Percentiles rank a stretch among this genome's conserved stretches.
These are phyloP conservation scores for Bergia puertoricense DNA, from an alignment of 92 coral and sea anemone species.

Conservation along the genomic window DNA sequence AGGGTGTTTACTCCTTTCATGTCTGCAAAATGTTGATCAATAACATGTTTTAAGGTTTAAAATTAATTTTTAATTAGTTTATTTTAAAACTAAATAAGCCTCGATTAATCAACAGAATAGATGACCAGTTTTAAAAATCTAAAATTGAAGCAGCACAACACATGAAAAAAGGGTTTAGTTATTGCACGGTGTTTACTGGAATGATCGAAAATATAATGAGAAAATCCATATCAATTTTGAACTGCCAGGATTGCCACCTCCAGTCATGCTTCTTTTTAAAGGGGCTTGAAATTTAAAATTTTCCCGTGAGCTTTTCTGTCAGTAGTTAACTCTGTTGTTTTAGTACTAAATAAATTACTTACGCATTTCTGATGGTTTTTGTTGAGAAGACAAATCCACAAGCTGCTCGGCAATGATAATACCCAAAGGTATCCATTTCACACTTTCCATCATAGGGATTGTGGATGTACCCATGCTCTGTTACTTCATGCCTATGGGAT, in stretches of 20 bases:
- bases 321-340: slow-evolving; percentile 28
- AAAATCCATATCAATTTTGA: slow-evolving; percentile 1
- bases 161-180: slow-evolving; percentile 2
- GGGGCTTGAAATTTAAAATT: slow-evolving; percentile 7
- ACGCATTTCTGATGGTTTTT: slow-evolving; percentile 50
- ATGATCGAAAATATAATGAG: background rate
- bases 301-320: background rate
- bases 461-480: slow-evolving; percentile 37
- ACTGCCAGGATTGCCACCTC: slow-evolving; percentile 3
- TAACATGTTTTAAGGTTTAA: background rate
- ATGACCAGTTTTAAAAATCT: slow-evolving; percentile 23
- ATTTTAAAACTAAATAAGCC: slow-evolving; percentile 29
- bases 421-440: slow-evolving; percentile 54
- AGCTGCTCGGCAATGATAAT: slow-evolving; percentile 53
- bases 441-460: slow-evolving; percentile 47
- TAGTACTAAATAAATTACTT: slow-evolving; percentile 1
- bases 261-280: slow-evolving; percentile 16
- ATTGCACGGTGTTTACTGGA: slow-evolving; percentile 1
- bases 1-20: slow-evolving; percentile 27
- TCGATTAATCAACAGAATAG: slow-evolving; percentile 19
- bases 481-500: slow-evolving; percentile 53
- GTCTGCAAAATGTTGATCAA: slow-evolving; percentile 16
- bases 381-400: slow-evolving; percentile 62
- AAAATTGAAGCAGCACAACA: slow-evolving; percentile 7
- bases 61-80: background rate